These are phyloP conservation scores for Liopterus haemorrhoidalis DNA, from an alignment of 2,888 invertebrate species.

Conservation along the genomic window DNA sequence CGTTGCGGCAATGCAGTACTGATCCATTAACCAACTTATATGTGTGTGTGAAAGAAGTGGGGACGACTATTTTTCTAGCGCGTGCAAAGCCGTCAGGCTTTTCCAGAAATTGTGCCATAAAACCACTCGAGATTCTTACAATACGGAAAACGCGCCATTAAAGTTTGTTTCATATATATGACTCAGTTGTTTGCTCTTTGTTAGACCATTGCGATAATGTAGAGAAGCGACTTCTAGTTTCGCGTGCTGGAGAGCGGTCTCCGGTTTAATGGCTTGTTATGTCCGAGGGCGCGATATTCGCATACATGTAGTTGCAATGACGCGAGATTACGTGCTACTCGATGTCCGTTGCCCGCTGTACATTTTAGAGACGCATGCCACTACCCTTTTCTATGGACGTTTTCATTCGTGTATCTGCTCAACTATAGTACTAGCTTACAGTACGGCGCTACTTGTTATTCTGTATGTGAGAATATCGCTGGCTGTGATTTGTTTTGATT, in stretches of 20 bases:
- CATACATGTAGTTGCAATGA: too few species aligned
- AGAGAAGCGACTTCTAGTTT: constrained; percentile 19
- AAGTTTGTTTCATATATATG: constrained; percentile 30
- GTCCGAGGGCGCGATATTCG: too few species aligned
- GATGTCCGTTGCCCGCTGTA: too few species aligned
- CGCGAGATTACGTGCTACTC: too few species aligned
- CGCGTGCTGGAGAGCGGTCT: constrained; percentile 23
- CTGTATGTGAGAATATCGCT: constrained; percentile 24
- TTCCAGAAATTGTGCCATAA: constrained; percentile 15
- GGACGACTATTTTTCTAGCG: constrained; percentile 29
- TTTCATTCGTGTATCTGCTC: too few species aligned
- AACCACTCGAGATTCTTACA: constrained; percentile 16
- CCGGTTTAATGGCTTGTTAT: too few species aligned
- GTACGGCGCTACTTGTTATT: constrained; percentile 31
- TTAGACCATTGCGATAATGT: constrained; percentile 15
- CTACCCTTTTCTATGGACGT: too few species aligned
- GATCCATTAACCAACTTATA: constrained; percentile 37
- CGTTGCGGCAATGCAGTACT: constrained; percentile 37
- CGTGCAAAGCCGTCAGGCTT: constrained; percentile 17
- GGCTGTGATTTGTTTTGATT: constrained; percentile 33
- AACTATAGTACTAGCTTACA: too few species aligned
- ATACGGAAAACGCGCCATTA: constrained; percentile 27
- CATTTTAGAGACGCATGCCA: too few species aligned
- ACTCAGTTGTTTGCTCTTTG: too few species aligned
- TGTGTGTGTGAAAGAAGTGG: constrained; percentile 8